A percentile compares a stretch with the other conserved stretches of the same genome.
Evolutionary conservation across 2,113 vertebrate genomes (phyloP).

Genomic region (Riparia riparia): DNA sequence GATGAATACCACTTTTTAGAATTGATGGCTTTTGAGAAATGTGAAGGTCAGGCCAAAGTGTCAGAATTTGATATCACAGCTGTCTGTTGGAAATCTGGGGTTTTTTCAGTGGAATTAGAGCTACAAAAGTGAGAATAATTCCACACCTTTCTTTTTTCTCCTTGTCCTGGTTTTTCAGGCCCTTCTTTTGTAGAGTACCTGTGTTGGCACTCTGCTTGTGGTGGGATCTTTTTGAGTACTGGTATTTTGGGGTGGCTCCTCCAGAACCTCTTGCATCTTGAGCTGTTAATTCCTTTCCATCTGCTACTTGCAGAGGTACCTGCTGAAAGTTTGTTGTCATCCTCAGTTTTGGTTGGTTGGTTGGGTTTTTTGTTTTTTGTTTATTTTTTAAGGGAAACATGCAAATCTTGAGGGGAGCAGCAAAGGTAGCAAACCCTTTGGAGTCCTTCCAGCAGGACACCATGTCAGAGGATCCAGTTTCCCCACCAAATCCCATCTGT

Average conservation of each 20-base stretch:
- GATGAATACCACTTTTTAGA: background rate
- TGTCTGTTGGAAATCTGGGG: background rate
- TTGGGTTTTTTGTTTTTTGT: background rate
- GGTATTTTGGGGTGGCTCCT: background rate
- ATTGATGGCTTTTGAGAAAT: background rate
- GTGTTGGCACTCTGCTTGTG: background rate
- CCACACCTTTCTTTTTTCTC: background rate
- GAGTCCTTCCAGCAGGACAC: background rate
- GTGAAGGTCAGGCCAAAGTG: background rate
- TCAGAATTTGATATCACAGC: background rate
- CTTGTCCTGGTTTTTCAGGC: background rate
- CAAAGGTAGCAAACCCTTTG: background rate
- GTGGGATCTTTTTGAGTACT: background rate
- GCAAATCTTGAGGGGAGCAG: background rate
- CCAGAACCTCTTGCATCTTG: background rate
- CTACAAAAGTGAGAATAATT: background rate
- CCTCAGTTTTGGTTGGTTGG: fast-evolving
- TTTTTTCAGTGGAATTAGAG: background rate
- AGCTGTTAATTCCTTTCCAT: background rate
- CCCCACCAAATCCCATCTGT: background rate
- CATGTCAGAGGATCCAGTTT: background rate
- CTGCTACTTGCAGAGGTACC: background rate
- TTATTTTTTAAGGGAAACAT: background rate
- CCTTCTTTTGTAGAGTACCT: fast-evolving
- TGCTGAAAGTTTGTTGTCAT: background rate